Base-by-base conservation (phyloP, 2,888 invertebrate species). In the Cosmopolites sordidus region DNA sequence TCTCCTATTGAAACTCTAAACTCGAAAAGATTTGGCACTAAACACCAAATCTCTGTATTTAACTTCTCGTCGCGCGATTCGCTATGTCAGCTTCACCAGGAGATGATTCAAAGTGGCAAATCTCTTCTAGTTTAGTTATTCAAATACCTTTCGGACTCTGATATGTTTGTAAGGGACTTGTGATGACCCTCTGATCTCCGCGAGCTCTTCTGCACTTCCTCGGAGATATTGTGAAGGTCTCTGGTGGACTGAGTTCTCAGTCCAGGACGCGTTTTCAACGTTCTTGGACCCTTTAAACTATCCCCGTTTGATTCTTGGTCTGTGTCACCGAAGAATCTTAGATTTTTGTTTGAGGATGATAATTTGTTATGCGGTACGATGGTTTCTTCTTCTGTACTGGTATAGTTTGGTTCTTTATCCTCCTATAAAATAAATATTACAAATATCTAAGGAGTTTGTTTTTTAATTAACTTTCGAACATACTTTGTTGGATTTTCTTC, bases 251-350 rank as follows among this genome's bases (percentile, higher is more conserved):
- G 73, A 51, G 72, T 73, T 29, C 69, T 64, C 9, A 61, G 58
- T 16, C 51, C 54, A 6, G 54, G 15, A 37, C 54, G 15, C 22
- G 52, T 48, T 16, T 54, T 58, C 2, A 22, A 6, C 3, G 43
- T n/a, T 27, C 43, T 54, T 2, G 42, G 15, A 14, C 46, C 58
- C 22, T 51, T 48, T n/a, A 54, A 30, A 38, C 58, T 58, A 37
- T 52, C 51, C 2, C 48, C 51, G 43, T 55, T 58, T 9, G 89
- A 88, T 64, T 90, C 89, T 55, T 80, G 78, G 68, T 90, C 89
- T 8, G 89, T 89, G 73, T 90, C 89, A 15, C 89, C 90, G 73
- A 90, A 90, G 78, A 89, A 90, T 44, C 90, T 82, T 9, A 89
- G 79, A 74, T 82, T 89, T 71, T 88, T 89, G 22, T 80, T 78